Conservation (phyloP, 1,140 invertebrate species). For the Drepana arcuata region DNA sequence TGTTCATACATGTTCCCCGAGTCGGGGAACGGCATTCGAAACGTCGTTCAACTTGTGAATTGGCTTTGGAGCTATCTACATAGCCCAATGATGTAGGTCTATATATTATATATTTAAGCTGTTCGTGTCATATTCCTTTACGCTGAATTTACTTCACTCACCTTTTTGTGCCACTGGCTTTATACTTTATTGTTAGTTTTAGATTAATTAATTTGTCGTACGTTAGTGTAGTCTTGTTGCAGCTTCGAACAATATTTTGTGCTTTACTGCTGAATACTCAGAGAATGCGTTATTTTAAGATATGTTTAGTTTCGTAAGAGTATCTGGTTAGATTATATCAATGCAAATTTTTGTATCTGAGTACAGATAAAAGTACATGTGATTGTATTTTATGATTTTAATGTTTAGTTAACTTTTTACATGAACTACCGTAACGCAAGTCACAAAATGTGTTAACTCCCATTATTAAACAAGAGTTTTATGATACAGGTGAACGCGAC, state of each 20-base stretch:
- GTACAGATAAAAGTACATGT: conserved; percentile 67
- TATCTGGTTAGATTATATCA: conserved; percentile 46
- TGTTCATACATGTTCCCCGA: conserved; percentile 50
- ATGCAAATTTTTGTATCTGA: conserved; percentile 60
- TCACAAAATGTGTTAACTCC: conserved; percentile 39
- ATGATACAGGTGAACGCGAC: conserved; percentile 23
- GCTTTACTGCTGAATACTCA: conserved; percentile 70
- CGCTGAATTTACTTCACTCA: conserved; percentile 43
- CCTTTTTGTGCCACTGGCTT: conserved; percentile 64
- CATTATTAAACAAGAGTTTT: too few relatives aligned
- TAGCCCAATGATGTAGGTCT: too few relatives aligned
- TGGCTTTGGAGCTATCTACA: too few relatives aligned
- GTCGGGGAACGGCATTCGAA: conserved; percentile 44
- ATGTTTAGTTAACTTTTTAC: conserved; percentile 27
- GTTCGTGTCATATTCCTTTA: conserved; percentile 64
- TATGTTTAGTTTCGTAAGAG: conserved; percentile 47
- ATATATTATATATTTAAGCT: conserved; percentile 40
- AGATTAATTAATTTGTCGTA: conserved; percentile 30
- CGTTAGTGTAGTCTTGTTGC: conserved; percentile 61
- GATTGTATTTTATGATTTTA: conserved; percentile 58
- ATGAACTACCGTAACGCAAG: conserved; percentile 13
- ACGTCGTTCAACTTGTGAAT: conserved; percentile 39
- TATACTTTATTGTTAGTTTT: conserved; percentile 49
- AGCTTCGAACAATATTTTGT: conserved; percentile 67
- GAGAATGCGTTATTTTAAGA: conserved; percentile 61